phyloP scores from a whole-genome alignment of 2,888 invertebrate genomes.

The Conomelus anceps region DNA sequence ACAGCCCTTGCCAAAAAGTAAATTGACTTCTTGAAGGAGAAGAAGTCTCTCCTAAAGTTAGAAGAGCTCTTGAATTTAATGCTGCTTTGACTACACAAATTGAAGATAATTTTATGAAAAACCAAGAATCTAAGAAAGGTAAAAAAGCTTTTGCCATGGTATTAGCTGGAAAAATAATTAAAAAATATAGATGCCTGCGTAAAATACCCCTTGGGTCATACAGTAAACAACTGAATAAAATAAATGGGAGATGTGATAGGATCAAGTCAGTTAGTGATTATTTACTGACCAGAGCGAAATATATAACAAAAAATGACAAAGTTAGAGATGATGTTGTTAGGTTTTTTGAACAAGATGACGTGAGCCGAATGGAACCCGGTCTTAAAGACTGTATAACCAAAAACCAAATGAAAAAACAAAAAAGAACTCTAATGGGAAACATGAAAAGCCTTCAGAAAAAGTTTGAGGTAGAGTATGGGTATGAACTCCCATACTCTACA shows the following conservation, averaged over 20 bases:
- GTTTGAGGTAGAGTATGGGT: slow-evolving; percentile 15
- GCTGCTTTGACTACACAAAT: slow-evolving; percentile 8
- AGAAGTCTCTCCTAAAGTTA: slow-evolving; percentile 6
- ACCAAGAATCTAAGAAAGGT: slow-evolving; percentile 11
- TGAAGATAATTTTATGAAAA: slow-evolving; percentile 12
- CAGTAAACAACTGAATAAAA: neutral
- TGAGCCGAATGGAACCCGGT: slow-evolving; percentile 14
- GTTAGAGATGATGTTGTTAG: slow-evolving; percentile 11
- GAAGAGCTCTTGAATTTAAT: neutral
- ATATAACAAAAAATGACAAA: slow-evolving; percentile 6
- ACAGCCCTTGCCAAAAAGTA: slow-evolving; percentile 8
- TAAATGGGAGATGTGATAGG: neutral
- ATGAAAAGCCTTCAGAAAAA: slow-evolving; percentile 17
- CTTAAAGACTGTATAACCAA: slow-evolving; percentile 14
- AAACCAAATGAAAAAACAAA: slow-evolving; percentile 15
- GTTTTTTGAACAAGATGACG: slow-evolving; percentile 19
- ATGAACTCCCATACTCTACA: slow-evolving; percentile 13
- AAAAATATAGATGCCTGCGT: neutral
- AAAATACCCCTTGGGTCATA: neutral
- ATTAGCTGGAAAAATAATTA: slow-evolving; percentile 16
- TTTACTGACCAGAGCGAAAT: slow-evolving; percentile 1
- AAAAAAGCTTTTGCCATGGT: slow-evolving; percentile 16
- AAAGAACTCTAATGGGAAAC: neutral
- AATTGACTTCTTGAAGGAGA: slow-evolving; percentile 4
- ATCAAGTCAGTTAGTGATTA: neutral